Conservation (phyloP, 2,113 vertebrate species). For the Echinops telfairi region DNA sequence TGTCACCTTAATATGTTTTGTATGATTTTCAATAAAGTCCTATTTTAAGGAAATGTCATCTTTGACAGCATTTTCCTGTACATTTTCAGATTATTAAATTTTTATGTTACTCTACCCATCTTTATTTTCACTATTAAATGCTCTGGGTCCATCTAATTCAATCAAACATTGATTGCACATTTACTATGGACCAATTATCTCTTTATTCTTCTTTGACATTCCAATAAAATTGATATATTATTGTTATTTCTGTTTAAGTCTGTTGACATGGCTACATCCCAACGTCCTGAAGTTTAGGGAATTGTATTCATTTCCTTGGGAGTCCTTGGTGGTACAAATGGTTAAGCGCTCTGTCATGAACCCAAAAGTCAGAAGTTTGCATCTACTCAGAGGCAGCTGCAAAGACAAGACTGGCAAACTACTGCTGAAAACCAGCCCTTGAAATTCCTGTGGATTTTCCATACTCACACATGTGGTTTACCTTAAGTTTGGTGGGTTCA, state of each 20-base stretch:
- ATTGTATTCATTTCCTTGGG: not conserved
- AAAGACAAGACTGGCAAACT: not conserved
- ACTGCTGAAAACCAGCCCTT: not conserved
- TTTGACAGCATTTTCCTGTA: conserved; percentile 45
- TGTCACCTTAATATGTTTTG: conserved; percentile 48
- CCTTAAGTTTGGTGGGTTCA: not conserved
- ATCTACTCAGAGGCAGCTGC: not conserved
- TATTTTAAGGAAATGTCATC: conserved; percentile 33
- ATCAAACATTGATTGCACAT: not conserved
- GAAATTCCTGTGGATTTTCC: not conserved
- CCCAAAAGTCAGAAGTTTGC: not conserved
- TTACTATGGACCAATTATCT: conserved; percentile 30
- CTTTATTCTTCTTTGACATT: conserved; percentile 27
- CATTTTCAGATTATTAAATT: conserved; percentile 43
- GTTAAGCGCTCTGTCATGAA: not conserved
- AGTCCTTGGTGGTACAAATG: not conserved
- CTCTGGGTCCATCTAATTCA: conserved; percentile 59
- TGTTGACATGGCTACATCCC: conserved; percentile 12
- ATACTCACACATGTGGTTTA: not conserved
- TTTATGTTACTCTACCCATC: conserved; percentile 16
- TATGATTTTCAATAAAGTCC: conserved; percentile 59
- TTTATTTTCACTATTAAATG: conserved; percentile 67
- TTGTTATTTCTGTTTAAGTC: conserved; percentile 24
- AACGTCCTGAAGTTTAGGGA: conserved; percentile 19
- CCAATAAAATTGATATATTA: not conserved